A percentile compares a stretch with the other conserved stretches of the same genome.
Conservation (phyloP, 2,888 invertebrate genomes). For the Folsomia manolachei region DNA sequence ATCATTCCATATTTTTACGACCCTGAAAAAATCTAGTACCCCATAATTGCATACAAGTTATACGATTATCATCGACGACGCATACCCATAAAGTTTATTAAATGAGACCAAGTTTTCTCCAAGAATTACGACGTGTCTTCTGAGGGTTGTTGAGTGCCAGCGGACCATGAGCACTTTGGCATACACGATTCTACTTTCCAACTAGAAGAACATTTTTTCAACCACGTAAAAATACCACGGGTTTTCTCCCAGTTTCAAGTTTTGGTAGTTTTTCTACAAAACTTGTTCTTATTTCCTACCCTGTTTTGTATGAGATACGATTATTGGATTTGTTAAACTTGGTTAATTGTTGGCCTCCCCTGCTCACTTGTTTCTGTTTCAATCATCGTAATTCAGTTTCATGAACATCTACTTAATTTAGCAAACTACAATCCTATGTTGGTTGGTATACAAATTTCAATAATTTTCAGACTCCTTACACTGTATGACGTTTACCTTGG, state of each 20-base stretch:
- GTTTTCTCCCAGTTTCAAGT: background rate
- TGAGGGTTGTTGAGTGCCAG: conserved; percentile 9
- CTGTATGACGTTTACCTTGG: too few species aligned
- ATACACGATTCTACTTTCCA: background rate
- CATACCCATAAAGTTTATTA: background rate
- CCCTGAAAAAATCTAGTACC: background rate
- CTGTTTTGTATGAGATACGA: background rate
- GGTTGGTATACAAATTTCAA: too few species aligned
- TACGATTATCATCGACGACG: background rate
- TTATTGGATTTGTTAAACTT: background rate
- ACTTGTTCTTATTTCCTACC: too few species aligned
- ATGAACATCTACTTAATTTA: too few species aligned
- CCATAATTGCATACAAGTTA: background rate
- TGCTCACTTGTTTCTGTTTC: background rate
- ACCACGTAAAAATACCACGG: background rate
- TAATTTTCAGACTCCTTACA: too few species aligned
- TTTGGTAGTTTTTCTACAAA: too few species aligned
- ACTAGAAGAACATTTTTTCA: background rate
- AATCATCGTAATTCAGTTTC: background rate
- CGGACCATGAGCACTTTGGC: conserved; percentile 1
- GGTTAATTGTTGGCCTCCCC: too few species aligned
- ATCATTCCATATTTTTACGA: background rate
- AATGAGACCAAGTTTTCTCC: background rate
- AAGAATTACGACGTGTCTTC: background rate
- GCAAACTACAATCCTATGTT: too few species aligned